Percentiles rank a stretch among this genome's conserved stretches.
phyloP scores from a whole-genome alignment of 2,113 vertebrate species.

The Blennius ocellaris region DNA sequence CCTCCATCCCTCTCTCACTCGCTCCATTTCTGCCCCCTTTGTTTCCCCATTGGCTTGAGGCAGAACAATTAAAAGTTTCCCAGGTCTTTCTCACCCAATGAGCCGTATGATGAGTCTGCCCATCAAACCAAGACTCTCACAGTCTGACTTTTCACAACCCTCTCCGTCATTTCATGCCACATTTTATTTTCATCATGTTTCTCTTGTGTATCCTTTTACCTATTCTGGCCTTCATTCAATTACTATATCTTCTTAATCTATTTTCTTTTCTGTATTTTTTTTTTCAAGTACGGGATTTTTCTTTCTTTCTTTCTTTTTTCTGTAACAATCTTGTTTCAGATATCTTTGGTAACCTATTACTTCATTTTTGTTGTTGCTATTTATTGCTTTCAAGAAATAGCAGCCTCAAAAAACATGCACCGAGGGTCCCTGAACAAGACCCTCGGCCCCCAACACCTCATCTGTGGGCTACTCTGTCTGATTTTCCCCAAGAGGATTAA shows the following conservation, averaged over 20 bases:
- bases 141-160: conserved; percentile 13
- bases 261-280: neutral
- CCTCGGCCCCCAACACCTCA: no score
- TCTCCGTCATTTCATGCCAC: conserved; percentile 15
- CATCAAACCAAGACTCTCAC: conserved; percentile 45
- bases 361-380: no score
- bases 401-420: no score
- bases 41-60: conserved; percentile 43
- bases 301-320: no score
- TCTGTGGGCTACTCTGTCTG: no score
- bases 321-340: no score
- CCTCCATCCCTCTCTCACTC: neutral
- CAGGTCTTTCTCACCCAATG: conserved; percentile 69
- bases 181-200: conserved; percentile 1
- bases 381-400: no score
- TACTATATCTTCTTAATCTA: neutral
- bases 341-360: no score
- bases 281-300: neutral
- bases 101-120: conserved; percentile 70
- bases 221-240: neutral
- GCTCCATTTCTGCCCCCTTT: neutral
- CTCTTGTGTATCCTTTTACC: neutral
- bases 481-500: no score
- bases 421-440: no score
- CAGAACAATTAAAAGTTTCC: conserved; percentile 71